These are phyloP conservation scores for Pseudolaguvia tuberculata DNA, from an alignment of 2,113 vertebrate species.

Conservation along the genomic window DNA sequence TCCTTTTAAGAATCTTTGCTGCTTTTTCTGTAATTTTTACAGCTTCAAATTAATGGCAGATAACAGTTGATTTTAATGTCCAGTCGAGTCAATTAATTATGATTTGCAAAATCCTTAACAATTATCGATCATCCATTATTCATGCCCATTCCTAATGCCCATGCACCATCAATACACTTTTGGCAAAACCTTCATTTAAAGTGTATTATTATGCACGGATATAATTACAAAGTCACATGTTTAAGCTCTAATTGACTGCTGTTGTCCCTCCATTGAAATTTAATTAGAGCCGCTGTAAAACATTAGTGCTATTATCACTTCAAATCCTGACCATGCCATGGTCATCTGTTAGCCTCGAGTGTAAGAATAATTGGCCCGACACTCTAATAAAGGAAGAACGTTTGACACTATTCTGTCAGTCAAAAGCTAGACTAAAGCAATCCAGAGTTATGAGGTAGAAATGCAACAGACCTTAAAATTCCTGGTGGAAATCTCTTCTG, in stretches of 20 bases:
- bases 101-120: no score
- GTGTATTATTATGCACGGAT: neutral
- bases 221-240: neutral
- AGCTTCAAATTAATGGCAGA: no score
- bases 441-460: neutral
- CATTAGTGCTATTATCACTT: neutral
- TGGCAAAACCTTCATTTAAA: neutral
- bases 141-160: no score
- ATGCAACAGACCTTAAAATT: neutral
- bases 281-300: neutral
- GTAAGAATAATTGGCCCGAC: neutral
- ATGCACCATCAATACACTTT: no score
- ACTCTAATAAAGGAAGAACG: neutral
- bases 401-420: neutral
- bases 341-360: neutral
- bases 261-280: neutral
- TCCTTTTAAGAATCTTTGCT: no score
- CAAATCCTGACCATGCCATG: neutral
- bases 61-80: no score
- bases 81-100: no score
- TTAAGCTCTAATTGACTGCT: neutral
- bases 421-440: neutral
- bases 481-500: no score
- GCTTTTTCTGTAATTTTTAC: no score
- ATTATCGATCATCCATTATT: no score